Evolutionary conservation across 2,888 invertebrate species (phyloP), one percentile per base, ranked within the genome.

Genomic region (Epistrophe eligans): DNA sequence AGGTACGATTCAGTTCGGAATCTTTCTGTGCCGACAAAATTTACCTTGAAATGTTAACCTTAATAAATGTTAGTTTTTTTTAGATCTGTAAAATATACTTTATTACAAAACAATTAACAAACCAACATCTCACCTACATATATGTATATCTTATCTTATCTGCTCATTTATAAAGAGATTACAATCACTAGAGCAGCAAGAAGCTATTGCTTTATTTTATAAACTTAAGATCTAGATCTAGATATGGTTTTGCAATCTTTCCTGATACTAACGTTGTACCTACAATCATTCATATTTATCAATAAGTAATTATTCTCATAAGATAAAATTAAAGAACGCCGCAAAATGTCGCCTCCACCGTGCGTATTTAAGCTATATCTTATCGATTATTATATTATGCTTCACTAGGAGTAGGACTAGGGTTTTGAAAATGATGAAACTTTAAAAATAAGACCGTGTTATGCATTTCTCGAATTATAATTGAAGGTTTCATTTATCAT

Each of bases 91-190:
- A 19, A 38, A 35, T 17, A 35, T 17, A 17, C 17, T n/a, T 17
- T 57, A 48, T 17, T 35, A 17, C 48, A 4, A 48, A 57, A 57
- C 57, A n/a, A 57, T n/a, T 32, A 32, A 32, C 6, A 62, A 62
- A 43, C 15, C n/a, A 24, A 43, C 15, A 24, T 43, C 43, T 45
- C 24, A 19, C 62, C 43, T 43, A 43, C 24, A 10, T 64, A 24
- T 24, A 24, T 24, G 24, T 24, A 24, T 24, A 64, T 64, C 64
- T 64, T 64, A 64, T 64, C 64, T n/a, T 43, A 45, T 48, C 17
- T 17, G 1, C 2, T 17, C 48, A n/a, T 8, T 45, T 45, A 28
- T 8, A 43, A 43, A 0, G 7, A 48, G 64, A 64, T 64, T 45
- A 24, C 45, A 64, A 45, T 64, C n/a, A 45, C 45, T 45, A 4